Evolutionary conservation across 2,888 invertebrate genomes (phyloP), one percentile per base, ranked within the genome.

Genomic region (Ypsolopha sequella): DNA sequence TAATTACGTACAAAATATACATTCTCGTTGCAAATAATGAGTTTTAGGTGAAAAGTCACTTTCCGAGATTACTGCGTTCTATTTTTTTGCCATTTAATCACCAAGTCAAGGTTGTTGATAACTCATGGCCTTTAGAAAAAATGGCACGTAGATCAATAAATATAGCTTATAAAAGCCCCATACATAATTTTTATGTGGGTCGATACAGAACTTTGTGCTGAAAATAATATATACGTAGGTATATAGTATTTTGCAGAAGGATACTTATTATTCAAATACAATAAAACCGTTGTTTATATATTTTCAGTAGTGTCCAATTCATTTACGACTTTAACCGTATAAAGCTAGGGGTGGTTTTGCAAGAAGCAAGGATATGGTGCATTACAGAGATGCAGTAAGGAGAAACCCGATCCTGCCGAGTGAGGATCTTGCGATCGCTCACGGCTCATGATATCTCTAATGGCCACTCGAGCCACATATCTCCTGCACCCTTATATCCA

Each of bases 401-500:
- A 66, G 70, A 71, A 72, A 65, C 65, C 70, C 75, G 73, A 24
- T 24, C 24, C 24, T 24, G 24, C 24, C 24, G 24, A 24, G 24
- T 24, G 24, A 73, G 74, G 67, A 65, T 66, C 72, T 68, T 70
- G 66, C 74, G 70, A 76, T 75, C 69, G 69, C 66, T 63, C 63
- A 65, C 61, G 69, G 71, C 76, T 73, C 76, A 70, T 76, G 75
- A 76, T 80, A 80, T 77, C 80, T 73, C 74, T 82, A 82, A 81
- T 81, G 80, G 82, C 80, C 79, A 81, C 80, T 80, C 73, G 76
- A 79, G 78, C 75, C 76, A 24, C 24, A 24, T 24, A 75, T 80
- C 78, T 76, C 68, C 72, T 73, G 74, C 69, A 68, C 73, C 76
- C 78, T 77, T 78, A 38, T 45, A 76, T 76, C 70, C 76, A 73